phyloP scores from a whole-genome alignment of 2,888 invertebrate species.

The Mylabris sibirica region DNA sequence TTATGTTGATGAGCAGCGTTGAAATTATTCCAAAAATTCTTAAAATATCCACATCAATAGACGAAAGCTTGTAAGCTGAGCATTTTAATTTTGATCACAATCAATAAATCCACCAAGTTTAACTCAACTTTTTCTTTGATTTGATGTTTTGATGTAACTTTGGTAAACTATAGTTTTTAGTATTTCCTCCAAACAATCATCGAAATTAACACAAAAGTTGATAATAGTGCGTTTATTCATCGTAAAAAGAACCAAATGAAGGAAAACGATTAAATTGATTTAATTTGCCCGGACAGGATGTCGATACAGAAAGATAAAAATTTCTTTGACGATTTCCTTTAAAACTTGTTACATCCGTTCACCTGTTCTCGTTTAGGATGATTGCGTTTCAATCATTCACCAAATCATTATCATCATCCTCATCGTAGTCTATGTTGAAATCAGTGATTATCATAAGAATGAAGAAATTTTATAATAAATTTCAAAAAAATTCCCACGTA shows the following conservation, averaged over 20 bases:
- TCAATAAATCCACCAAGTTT: too few species aligned
- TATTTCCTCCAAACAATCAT: too few species aligned
- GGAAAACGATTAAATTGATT: neutral
- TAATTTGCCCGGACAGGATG: slow-evolving; percentile 7
- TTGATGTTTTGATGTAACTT: too few species aligned
- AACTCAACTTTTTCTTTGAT: too few species aligned
- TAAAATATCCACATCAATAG: too few species aligned
- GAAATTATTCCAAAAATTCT: too few species aligned
- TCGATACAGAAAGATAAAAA: slow-evolving; percentile 6
- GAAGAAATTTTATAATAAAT: neutral
- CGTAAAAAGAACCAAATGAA: neutral
- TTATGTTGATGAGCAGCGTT: neutral
- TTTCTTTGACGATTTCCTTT: slow-evolving; percentile 21
- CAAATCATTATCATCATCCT: slow-evolving; percentile 7
- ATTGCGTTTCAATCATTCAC: slow-evolving; percentile 10
- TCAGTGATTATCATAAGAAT: neutral
- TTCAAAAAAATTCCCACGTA: slow-evolving; percentile 3
- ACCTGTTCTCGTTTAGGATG: slow-evolving; percentile 21
- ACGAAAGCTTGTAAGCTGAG: too few species aligned
- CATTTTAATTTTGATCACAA: too few species aligned
- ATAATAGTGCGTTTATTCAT: too few species aligned
- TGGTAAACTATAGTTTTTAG: too few species aligned
- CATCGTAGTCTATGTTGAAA: neutral
- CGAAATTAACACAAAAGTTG: too few species aligned
- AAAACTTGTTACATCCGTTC: slow-evolving; percentile 24